phyloP scores from a whole-genome alignment of 2,888 invertebrate genomes.

The Lucinisca nassula region DNA sequence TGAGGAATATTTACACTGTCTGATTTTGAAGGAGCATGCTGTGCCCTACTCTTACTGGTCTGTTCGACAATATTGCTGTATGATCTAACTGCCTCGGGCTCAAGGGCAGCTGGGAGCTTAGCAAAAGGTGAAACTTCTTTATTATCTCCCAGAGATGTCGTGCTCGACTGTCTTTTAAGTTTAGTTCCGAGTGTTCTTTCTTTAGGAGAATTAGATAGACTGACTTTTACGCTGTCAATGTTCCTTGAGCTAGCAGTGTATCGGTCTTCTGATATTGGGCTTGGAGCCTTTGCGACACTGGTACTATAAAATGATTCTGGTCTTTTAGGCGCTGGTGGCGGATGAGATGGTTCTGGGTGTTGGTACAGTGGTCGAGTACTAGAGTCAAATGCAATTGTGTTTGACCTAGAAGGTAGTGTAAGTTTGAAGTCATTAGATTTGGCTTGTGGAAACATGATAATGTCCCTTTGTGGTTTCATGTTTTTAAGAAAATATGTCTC shows the following conservation, averaged over 20 bases:
- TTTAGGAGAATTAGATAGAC: not conserved
- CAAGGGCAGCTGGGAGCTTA: not conserved
- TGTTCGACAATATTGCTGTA: not conserved
- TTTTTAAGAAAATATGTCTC: conserved; percentile 49
- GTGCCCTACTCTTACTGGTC: not conserved
- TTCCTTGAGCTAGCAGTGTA: not conserved
- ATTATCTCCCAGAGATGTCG: not conserved
- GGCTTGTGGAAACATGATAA: conserved; percentile 45
- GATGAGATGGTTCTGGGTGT: not conserved
- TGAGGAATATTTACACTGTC: conserved; percentile 10
- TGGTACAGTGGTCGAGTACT: not conserved
- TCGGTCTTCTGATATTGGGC: not conserved
- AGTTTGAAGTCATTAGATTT: conserved; percentile 54
- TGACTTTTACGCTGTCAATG: not conserved
- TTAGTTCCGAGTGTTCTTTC: not conserved
- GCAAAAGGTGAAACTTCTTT: not conserved
- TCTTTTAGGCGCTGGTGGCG: not conserved
- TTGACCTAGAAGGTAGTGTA: conserved; percentile 15
- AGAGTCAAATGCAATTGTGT: not conserved
- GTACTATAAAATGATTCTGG: not conserved
- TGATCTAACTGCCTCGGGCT: not conserved
- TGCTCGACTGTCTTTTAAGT: not conserved
- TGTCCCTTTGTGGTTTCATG: conserved; percentile 23
- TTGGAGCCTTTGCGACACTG: not conserved
- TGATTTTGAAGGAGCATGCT: not conserved